These are phyloP conservation scores for Pteronotus mesoamericanus DNA, from an alignment of 2,797 vertebrate species.

Conservation along the genomic window DNA sequence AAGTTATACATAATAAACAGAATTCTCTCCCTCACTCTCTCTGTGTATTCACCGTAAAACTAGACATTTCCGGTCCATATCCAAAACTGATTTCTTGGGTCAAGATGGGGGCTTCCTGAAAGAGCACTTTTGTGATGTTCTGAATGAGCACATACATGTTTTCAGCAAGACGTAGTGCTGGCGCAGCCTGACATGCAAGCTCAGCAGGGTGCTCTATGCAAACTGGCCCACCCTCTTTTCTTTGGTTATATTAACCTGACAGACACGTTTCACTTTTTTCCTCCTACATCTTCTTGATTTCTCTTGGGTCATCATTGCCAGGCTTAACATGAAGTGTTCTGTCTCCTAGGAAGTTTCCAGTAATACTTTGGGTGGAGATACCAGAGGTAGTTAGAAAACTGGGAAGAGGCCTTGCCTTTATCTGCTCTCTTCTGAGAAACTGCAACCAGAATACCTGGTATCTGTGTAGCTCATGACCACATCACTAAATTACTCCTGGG, in stretches of 20 bases:
- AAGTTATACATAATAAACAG: background rate
- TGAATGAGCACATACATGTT: background rate
- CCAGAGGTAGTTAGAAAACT: background rate
- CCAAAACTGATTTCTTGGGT: background rate
- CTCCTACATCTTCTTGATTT: background rate
- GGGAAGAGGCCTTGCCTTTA: background rate
- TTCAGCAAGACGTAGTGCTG: background rate
- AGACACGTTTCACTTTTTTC: background rate
- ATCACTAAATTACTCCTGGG: background rate
- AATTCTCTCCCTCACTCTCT: background rate
- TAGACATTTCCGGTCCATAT: background rate
- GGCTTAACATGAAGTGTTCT: background rate
- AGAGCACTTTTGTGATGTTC: background rate
- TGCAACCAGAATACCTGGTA: background rate
- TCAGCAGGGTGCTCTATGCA: background rate
- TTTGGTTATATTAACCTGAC: background rate
- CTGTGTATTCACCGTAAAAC: background rate
- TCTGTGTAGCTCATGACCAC: background rate
- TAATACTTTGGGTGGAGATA: background rate
- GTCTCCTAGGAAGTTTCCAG: background rate
- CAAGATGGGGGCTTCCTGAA: background rate
- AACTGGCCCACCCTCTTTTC: background rate
- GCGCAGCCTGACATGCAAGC: background rate
- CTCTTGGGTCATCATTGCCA: background rate
- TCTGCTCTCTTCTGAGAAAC: background rate